Conservation (phyloP, 2,888 invertebrate genomes). For the Acronicta psi region DNA sequence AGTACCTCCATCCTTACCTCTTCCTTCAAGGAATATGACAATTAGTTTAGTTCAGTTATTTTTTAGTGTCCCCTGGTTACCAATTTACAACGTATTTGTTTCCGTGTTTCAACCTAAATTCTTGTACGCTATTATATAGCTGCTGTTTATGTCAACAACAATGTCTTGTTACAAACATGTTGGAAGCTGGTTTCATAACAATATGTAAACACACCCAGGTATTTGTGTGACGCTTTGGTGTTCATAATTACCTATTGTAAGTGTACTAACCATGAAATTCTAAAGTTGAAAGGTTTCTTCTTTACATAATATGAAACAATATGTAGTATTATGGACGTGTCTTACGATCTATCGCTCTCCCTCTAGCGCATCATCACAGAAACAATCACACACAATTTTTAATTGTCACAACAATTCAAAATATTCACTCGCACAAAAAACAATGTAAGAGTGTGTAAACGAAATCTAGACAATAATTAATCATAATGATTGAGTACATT, state of each 20-base stretch:
- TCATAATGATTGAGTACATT: conserved; percentile 31
- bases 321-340: no score
- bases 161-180: conserved; percentile 26
- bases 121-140: conserved; percentile 19
- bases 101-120: conserved; percentile 19
- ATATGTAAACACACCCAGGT: conserved; percentile 7
- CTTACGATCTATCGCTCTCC: no score
- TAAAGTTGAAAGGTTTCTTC: no score
- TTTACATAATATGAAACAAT: no score
- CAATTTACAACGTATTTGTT: conserved; percentile 33
- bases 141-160: conserved; percentile 7
- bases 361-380: no score
- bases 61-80: no score
- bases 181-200: conserved; percentile 29
- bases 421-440: conserved; percentile 2
- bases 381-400: no score
- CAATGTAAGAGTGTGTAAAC: conserved; percentile 15
- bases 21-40: no score
- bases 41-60: no score
- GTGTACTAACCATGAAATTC: no score
- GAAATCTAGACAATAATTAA: conserved; percentile 19
- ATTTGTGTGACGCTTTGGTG: neutral
- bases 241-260: neutral
- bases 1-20: no score
- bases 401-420: no score